A percentile compares a stretch with the other conserved stretches of the same genome.
phyloP scores from a whole-genome alignment of 2,113 vertebrate species.

The Hipposideros armiger region DNA sequence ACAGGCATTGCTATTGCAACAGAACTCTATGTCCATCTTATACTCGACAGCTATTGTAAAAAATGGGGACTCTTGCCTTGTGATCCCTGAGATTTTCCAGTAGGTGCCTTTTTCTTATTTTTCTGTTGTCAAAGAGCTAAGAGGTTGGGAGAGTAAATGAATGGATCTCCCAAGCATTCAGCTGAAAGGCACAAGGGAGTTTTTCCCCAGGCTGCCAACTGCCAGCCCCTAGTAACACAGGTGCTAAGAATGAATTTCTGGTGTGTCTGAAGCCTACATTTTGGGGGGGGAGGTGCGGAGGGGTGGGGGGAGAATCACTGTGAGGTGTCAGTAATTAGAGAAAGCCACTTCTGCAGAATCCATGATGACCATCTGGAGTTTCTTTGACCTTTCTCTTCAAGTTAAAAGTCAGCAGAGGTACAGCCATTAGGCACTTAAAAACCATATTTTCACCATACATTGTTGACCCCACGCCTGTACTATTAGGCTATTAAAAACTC shows the following conservation, averaged over 20 bases:
- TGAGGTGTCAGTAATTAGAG: slow-evolving; percentile 69
- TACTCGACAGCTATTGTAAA: background rate
- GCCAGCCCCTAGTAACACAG: slow-evolving; percentile 31
- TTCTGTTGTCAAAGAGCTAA: slow-evolving; percentile 39
- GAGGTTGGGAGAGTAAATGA: background rate
- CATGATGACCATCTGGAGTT: slow-evolving; percentile 43
- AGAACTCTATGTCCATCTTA: background rate
- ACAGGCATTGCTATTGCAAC: background rate
- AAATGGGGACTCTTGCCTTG: background rate
- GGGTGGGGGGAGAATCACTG: background rate
- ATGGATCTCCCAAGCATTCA: background rate
- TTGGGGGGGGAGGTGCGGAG: background rate
- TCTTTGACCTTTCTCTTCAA: slow-evolving; percentile 68
- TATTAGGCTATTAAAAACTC: slow-evolving; percentile 54
- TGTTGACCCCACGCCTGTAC: slow-evolving; percentile 57
- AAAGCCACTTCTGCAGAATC: slow-evolving; percentile 49
- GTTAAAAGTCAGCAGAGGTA: slow-evolving; percentile 38
- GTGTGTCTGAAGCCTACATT: slow-evolving; percentile 24
- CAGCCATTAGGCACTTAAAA: slow-evolving; percentile 38
- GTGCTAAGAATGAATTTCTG: slow-evolving; percentile 64
- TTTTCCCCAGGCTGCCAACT: slow-evolving; percentile 15
- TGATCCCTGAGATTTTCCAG: slow-evolving; percentile 7
- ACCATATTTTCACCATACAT: slow-evolving; percentile 60
- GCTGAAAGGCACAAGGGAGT: slow-evolving; percentile 15
- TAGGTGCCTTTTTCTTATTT: background rate